Evolutionary conservation across 2,113 vertebrate genomes (phyloP), one percentile per base, ranked within the genome.

Genomic region (Cryptotis parvus): DNA sequence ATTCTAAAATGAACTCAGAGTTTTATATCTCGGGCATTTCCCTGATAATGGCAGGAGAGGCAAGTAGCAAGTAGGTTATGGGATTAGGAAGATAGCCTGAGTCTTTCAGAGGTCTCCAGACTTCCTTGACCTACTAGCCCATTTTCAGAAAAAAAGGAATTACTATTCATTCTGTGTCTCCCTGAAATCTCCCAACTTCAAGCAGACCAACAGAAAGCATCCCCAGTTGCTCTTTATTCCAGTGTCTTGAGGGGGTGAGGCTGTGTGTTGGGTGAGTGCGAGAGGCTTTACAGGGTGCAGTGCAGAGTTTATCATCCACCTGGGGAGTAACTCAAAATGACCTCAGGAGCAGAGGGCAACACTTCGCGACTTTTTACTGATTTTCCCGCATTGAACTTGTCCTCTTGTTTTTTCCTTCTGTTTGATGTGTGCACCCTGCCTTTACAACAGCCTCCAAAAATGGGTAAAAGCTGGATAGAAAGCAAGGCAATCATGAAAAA

Each of bases 1-100:
- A 39, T 91, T 93, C 84, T 74, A 69, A 88, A 95, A 84, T 70
- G 43, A 84, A 37, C 68, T 95, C 63, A 69, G 5, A 77, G 43
- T 90, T 93, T 90, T 88, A 58, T 92, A 74, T 93, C 82, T 80
- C 18, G 72, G 72, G 35, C 41, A 52, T 78, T 89, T 77, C 16
- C 15, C n/a, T 4, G 7, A 18, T 9, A 81, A 58, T n/a, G 61
- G 33, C n/a, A 79, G 14, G 66, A n/a, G 91, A 84, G n/a, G 68
- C 82, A 75, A 26, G 70, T 2, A 65, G 33, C 11, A 90, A 85
- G 26, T 72, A 31, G 61, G 22, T 12, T 26, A 52, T n/a, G 33
- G 90, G 39, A 45, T 24, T 63, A 33, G 35, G 15, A 73, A 20
- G 31, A 63, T 79, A 66, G n/a, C 35, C 49, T 6, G 49, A 55